Evolutionary conservation across 1,140 invertebrate species (phyloP).

Genomic region (Eubasilissa regina): DNA sequence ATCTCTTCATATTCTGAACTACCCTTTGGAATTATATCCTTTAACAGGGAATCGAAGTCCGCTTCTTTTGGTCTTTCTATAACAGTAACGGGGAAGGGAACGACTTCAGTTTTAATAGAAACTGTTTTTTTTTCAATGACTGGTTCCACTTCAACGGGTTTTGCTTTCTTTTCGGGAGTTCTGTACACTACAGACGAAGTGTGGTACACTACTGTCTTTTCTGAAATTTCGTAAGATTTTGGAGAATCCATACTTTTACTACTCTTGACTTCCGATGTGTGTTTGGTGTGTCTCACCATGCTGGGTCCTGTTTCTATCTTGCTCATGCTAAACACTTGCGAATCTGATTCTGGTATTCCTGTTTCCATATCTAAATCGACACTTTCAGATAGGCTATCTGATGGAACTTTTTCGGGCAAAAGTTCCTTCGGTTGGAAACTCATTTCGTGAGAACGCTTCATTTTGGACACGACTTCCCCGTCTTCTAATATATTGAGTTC

Average conservation of each 20-base stretch:
- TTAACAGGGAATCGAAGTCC: slow-evolving; percentile 64
- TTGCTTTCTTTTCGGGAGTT: slow-evolving; percentile 58
- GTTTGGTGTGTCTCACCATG: slow-evolving; percentile 53
- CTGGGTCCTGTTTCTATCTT: slow-evolving; percentile 59
- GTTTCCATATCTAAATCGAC: slow-evolving; percentile 64
- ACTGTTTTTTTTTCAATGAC: slow-evolving; percentile 51
- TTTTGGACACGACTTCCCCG: slow-evolving; percentile 75
- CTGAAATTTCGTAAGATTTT: slow-evolving; percentile 57
- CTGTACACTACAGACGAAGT: slow-evolving; percentile 57
- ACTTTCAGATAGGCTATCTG: slow-evolving; percentile 66
- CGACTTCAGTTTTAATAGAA: slow-evolving; percentile 53
- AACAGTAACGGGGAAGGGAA: slow-evolving; percentile 3
- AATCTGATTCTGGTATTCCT: slow-evolving; percentile 57
- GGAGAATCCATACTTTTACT: slow-evolving; percentile 50
- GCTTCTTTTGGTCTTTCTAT: slow-evolving; percentile 65
- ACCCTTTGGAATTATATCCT: slow-evolving; percentile 68
- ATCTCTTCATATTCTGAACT: slow-evolving; percentile 70
- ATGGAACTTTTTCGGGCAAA: slow-evolving; percentile 69
- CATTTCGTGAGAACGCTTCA: slow-evolving; percentile 93
- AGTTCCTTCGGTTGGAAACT: slow-evolving; percentile 83
- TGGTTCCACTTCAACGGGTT: slow-evolving; percentile 49
- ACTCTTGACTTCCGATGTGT: slow-evolving; percentile 45
- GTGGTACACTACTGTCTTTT: slow-evolving; percentile 57
- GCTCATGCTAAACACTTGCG: slow-evolving; percentile 58
- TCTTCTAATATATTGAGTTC: slow-evolving; percentile 62